Evolutionary conservation across 2,888 invertebrate genomes (phyloP), one percentile per base, ranked within the genome.

Genomic region (Clivina fossor): DNA sequence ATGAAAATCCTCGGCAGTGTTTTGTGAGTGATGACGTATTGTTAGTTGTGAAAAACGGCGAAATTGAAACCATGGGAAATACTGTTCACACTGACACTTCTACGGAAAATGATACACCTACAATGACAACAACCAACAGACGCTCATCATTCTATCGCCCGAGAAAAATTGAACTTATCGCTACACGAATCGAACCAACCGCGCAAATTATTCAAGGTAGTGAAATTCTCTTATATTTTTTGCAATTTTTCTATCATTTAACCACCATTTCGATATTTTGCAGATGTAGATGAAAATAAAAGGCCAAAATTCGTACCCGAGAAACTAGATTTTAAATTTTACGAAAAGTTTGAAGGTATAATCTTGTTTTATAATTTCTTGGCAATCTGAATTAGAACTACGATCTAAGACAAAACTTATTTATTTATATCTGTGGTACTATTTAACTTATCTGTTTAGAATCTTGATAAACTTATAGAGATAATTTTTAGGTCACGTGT

Each of bases 271-370:
- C n/a, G n/a, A n/a, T n/a, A n/a, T n/a, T n/a, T n/a, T n/a, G n/a
- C n/a, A n/a, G n/a, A n/a, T n/a, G n/a, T n/a, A n/a, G n/a, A n/a
- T n/a, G n/a, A n/a, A n/a, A n/a, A n/a, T n/a, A n/a, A n/a, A n/a
- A 83, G 83, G 63, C 88, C 90, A 30, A 86, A 85, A 72, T 88
- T 86, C 70, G 86, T 91, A 56, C 90, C 90, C 2, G 89, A 90
- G 70, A 93, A 91, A 75, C 79, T 93, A 64, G 88, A 92, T 77
- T 90, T 90, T 74, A 85, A 86, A 68, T 80, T 89, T 60, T 89
- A 88, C 72, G 90, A 93, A 74, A 93, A 92, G 75, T 94, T 94
- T 76, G 93, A 94, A 86, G 93, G 93, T 93, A 76, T n/a, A n/a
- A n/a, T n/a, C n/a, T n/a, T n/a, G n/a, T n/a, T n/a, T n/a, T n/a